Evolutionary conservation across 1,140 invertebrate species (phyloP).

Genomic region (Euwallacea fornicatus): DNA sequence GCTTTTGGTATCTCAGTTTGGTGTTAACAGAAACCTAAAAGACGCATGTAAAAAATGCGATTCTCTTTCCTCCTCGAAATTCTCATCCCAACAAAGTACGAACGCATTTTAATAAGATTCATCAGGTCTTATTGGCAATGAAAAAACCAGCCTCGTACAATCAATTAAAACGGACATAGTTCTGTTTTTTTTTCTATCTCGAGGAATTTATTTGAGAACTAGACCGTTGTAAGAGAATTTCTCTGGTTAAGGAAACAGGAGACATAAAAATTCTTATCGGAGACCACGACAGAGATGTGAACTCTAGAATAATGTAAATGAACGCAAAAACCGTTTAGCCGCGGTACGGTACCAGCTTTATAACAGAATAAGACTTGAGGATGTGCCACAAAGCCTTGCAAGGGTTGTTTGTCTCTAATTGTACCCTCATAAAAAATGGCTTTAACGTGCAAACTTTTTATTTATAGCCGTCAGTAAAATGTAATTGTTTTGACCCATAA

Average conservation of each 20-base stretch:
- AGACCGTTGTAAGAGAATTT: conserved; percentile 29
- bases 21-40: too few species aligned
- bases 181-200: conserved; percentile 2
- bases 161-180: conserved; percentile 21
- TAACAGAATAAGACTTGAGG: too few species aligned
- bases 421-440: too few species aligned
- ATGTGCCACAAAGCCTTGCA: too few species aligned
- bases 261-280: conserved; percentile 31
- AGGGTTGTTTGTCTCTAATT: too few species aligned
- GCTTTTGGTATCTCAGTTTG: too few species aligned
- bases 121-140: not conserved
- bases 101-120: not conserved
- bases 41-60: too few species aligned
- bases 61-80: too few species aligned
- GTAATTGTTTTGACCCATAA: too few species aligned
- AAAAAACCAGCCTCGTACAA: not conserved
- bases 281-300: conserved; percentile 12
- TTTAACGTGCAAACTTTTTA: too few species aligned
- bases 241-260: conserved; percentile 25
- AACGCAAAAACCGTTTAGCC: conserved; percentile 36
- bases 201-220: conserved; percentile 27
- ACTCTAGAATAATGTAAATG: conserved; percentile 31
- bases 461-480: too few species aligned
- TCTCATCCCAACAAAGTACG: not conserved
- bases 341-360: conserved; percentile 23